Percentiles rank a stretch among this genome's conserved stretches.
Evolutionary conservation across 2,888 invertebrate species (phyloP).

Genomic region (Dicyrtomina minuta): DNA sequence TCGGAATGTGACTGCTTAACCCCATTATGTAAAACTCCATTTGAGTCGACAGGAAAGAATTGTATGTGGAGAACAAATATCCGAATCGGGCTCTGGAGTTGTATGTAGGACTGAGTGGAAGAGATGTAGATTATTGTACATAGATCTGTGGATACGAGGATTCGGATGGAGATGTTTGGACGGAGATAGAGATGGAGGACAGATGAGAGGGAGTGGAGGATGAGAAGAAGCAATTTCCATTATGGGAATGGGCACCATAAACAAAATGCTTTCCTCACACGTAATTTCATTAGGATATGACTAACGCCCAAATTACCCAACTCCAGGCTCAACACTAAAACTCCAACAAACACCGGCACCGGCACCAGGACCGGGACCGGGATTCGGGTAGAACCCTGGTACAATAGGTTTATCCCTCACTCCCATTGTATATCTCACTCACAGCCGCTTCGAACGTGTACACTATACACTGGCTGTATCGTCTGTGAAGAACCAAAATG

Average conservation of each 20-base stretch:
- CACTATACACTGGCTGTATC: too few relatives aligned
- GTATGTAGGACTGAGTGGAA: neutral
- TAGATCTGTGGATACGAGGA: neutral
- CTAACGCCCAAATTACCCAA: slow-evolving; percentile 39
- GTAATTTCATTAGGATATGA: slow-evolving; percentile 46
- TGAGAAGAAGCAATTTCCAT: slow-evolving; percentile 39
- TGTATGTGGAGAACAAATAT: too few relatives aligned
- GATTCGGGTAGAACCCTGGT: too few relatives aligned
- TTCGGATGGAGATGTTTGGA: neutral
- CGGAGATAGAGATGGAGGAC: neutral
- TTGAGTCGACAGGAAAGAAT: too few relatives aligned
- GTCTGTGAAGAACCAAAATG: too few relatives aligned
- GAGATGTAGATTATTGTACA: neutral
- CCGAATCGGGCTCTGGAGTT: neutral
- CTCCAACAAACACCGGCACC: too few relatives aligned
- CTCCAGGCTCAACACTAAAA: slow-evolving; percentile 16
- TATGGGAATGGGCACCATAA: slow-evolving; percentile 42
- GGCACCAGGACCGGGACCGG: too few relatives aligned
- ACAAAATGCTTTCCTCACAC: slow-evolving; percentile 41
- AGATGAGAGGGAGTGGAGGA: slow-evolving; percentile 4
- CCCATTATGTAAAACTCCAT: too few relatives aligned
- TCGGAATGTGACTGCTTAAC: too few relatives aligned
- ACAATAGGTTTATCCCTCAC: too few relatives aligned
- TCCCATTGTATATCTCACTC: too few relatives aligned
- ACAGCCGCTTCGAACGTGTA: too few relatives aligned